Conservation (phyloP, 2,113 vertebrate species). For the Nothoprocta perdicaria region DNA sequence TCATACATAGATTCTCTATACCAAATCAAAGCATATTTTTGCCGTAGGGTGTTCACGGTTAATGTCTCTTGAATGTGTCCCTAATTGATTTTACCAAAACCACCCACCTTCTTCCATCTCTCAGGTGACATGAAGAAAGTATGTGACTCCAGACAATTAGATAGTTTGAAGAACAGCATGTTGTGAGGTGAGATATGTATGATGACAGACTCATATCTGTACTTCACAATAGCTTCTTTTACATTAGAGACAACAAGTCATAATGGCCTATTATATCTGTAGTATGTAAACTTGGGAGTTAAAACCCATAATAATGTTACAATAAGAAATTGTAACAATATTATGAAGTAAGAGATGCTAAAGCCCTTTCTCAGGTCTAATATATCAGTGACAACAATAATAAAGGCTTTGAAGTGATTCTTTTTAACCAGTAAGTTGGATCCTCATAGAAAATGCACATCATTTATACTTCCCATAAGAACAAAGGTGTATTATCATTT, state of each 20-base stretch:
- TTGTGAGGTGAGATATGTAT: neutral
- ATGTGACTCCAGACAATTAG: slow-evolving; percentile 11
- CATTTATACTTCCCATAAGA: slow-evolving; percentile 10
- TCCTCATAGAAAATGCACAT: neutral
- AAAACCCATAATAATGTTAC: neutral
- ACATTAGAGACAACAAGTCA: neutral
- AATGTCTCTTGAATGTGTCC: neutral
- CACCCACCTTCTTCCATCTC: slow-evolving; percentile 8
- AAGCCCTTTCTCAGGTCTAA: neutral
- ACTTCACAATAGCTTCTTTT: slow-evolving; percentile 28
- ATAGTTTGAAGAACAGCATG: neutral
- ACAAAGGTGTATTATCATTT: neutral
- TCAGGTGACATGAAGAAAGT: slow-evolving; percentile 4
- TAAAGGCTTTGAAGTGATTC: neutral
- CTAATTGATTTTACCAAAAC: slow-evolving; percentile 41
- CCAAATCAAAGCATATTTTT: neutral
- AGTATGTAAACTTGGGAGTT: neutral
- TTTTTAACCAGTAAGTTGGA: neutral
- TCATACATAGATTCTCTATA: neutral
- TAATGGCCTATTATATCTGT: slow-evolving; percentile 3
- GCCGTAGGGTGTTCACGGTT: neutral
- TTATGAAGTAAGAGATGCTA: neutral
- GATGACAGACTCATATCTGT: slow-evolving; percentile 1
- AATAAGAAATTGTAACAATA: neutral
- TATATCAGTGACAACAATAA: neutral